phyloP scores from a whole-genome alignment of 1,140 invertebrate genomes.

The Acromyrmex heyeri region DNA sequence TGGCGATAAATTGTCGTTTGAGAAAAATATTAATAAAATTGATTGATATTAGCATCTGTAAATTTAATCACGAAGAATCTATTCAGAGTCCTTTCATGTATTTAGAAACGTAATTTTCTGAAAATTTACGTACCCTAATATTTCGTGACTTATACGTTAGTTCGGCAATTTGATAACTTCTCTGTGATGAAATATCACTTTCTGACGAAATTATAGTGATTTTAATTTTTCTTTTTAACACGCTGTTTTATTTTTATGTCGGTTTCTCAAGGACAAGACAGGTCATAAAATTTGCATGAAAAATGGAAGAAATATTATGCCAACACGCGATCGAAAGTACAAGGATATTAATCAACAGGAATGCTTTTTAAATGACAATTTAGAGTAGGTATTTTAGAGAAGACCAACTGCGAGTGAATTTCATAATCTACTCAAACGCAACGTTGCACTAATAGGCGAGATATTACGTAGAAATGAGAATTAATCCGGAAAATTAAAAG shows the following conservation, averaged over 20 bases:
- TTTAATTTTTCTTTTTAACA: not conserved
- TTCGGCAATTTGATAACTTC: not conserved
- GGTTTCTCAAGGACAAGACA: slow-evolving; percentile 44
- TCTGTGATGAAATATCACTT: not conserved
- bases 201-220: not conserved
- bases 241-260: not conserved
- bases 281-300: slow-evolving; percentile 18
- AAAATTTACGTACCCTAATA: not conserved
- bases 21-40: not conserved
- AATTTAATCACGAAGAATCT: not conserved
- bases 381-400: not conserved
- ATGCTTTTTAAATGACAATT: not conserved
- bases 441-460: not conserved
- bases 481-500: not conserved
- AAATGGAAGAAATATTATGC: not conserved
- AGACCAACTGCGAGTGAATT: not conserved
- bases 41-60: not conserved
- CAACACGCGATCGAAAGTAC: slow-evolving; percentile 24
- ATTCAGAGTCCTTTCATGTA: not conserved
- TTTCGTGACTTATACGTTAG: not conserved
- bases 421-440: not conserved
- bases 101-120: not conserved
- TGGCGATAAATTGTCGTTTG: not conserved
- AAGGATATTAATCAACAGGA: slow-evolving; percentile 25
- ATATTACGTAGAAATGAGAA: not conserved